These are phyloP conservation scores for Octodon degus DNA, from an alignment of 2,113 vertebrate species.

Conservation along the genomic window DNA sequence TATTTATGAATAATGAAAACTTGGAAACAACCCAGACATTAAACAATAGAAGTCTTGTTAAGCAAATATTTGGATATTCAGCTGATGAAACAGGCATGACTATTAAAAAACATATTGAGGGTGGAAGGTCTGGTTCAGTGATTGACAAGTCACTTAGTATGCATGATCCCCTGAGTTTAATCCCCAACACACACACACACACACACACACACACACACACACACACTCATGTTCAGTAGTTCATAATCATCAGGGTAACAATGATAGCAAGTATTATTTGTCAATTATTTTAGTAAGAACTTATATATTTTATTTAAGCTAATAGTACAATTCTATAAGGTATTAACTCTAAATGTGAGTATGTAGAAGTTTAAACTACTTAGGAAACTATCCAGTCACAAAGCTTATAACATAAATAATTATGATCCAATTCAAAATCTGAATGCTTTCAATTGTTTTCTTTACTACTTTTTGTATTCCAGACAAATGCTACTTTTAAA, in stretches of 20 bases:
- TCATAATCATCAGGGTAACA: not conserved
- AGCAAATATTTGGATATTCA: conserved; percentile 3
- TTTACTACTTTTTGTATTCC: not conserved
- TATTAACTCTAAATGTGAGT: conserved; percentile 16
- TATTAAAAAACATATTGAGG: not conserved
- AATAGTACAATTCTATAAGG: not conserved
- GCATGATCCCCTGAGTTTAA: not conserved
- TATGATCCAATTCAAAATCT: not conserved
- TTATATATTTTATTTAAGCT: not conserved
- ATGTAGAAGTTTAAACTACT: not conserved
- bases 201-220: not conserved
- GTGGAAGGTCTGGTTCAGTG: not conserved
- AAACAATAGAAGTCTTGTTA: not conserved
- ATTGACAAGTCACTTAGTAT: not conserved
- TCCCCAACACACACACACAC: not conserved
- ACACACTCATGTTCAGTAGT: not conserved
- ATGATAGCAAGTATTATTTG: not conserved
- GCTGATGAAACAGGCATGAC: not conserved
- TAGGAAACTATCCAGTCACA: not conserved
- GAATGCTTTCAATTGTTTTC: not conserved
- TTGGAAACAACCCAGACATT: not conserved
- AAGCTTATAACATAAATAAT: not conserved
- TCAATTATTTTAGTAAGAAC: not conserved
- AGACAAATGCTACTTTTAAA: not conserved
- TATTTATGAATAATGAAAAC: conserved; percentile 10